Conservation (phyloP, 2,888 invertebrate species). For the Agrilus cyanescens region DNA sequence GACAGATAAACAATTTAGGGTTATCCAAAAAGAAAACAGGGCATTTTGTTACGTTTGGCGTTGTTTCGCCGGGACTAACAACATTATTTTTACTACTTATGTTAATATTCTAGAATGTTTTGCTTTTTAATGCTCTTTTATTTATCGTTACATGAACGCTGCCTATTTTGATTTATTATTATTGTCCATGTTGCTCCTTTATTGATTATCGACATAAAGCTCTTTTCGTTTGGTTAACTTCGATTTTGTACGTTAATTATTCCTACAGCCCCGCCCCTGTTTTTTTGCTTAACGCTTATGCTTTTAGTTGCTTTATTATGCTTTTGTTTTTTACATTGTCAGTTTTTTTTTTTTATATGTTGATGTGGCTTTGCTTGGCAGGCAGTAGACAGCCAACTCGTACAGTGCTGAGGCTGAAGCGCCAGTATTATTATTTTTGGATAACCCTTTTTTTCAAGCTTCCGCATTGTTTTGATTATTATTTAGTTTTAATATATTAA, state of each 20-base stretch:
- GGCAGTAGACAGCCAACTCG: slow-evolving; percentile 22
- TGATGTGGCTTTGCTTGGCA: slow-evolving; percentile 25
- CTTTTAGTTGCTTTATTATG: slow-evolving; percentile 23
- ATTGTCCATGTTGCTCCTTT: neutral
- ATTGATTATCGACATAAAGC: slow-evolving; percentile 1
- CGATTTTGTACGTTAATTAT: too few relatives aligned
- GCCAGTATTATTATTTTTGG: slow-evolving; percentile 29
- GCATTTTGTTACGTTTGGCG: slow-evolving; percentile 26
- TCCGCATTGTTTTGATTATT: slow-evolving; percentile 24
- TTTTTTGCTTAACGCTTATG: slow-evolving; percentile 17
- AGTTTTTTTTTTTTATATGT: slow-evolving; percentile 15
- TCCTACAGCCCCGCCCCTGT: slow-evolving; percentile 5
- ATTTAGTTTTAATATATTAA: slow-evolving; percentile 5
- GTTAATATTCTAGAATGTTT: neutral
- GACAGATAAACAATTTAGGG: slow-evolving; percentile 32
- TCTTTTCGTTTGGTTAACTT: neutral
- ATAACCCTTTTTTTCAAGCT: slow-evolving; percentile 36
- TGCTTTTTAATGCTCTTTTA: slow-evolving; percentile 1
- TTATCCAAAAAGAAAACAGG: slow-evolving; percentile 37
- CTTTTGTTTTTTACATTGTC: slow-evolving; percentile 10
- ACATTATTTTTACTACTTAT: neutral
- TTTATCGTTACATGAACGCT: neutral
- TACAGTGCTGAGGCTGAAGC: slow-evolving; percentile 25
- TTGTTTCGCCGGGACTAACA: slow-evolving; percentile 32
- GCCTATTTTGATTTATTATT: neutral